Conservation (phyloP, 2,797 vertebrate genomes). For the Carapus acus region DNA sequence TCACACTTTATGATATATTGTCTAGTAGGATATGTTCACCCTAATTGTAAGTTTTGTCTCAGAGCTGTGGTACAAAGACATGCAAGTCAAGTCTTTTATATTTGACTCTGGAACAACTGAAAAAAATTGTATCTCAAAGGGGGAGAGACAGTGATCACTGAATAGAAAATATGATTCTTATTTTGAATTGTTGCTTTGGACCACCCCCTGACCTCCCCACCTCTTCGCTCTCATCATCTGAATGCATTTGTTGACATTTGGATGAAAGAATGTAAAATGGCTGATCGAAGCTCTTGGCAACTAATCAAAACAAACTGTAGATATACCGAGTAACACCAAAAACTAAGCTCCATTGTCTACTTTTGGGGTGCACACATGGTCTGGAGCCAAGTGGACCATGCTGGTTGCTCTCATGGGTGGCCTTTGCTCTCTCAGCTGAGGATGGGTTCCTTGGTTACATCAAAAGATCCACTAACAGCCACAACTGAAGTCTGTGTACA, state of each 20-base stretch:
- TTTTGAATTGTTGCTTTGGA: too few relatives aligned
- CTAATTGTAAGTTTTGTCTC: slow-evolving; percentile 2
- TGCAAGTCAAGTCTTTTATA: neutral
- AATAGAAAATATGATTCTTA: too few relatives aligned
- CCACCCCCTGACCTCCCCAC: too few relatives aligned
- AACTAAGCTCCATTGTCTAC: too few relatives aligned
- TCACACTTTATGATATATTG: slow-evolving; percentile 8
- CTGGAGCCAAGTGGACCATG: slow-evolving; percentile 6
- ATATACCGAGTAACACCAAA: neutral
- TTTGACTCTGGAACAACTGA: slow-evolving; percentile 2
- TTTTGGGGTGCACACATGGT: slow-evolving; percentile 5
- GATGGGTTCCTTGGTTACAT: slow-evolving; percentile 35
- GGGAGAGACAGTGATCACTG: too few relatives aligned
- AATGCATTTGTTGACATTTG: too few relatives aligned
- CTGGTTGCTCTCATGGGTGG: slow-evolving; percentile 11
- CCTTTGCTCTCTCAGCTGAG: slow-evolving; percentile 26
- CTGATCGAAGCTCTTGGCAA: neutral
- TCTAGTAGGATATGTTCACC: neutral
- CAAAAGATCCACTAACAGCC: slow-evolving; percentile 36
- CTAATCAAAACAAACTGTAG: slow-evolving; percentile 8
- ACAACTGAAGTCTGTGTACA: slow-evolving; percentile 8
- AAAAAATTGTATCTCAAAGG: too few relatives aligned
- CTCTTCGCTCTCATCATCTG: too few relatives aligned
- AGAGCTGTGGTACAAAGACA: neutral
- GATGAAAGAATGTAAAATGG: too few relatives aligned